These are phyloP conservation scores for Habroteleia sp. DNA, from an alignment of 2,888 invertebrate genomes.

Conservation along the genomic window DNA sequence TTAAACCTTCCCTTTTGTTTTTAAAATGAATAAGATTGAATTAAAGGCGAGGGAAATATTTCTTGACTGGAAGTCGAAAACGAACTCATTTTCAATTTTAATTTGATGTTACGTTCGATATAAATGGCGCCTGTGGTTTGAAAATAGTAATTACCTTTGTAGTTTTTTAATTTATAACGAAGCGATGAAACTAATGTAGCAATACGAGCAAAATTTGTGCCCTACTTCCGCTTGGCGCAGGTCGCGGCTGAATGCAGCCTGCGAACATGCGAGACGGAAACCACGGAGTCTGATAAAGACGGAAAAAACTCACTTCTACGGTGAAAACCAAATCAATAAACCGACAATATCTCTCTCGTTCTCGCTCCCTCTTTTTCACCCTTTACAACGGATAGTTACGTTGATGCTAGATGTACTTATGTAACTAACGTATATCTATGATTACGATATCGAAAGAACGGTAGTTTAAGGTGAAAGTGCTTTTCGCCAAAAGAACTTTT, in stretches of 20 bases:
- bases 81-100: no score
- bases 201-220: conserved; percentile 52
- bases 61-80: no score
- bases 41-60: conserved; percentile 4
- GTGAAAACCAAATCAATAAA: conserved; percentile 78
- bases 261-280: conserved; percentile 51
- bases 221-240: conserved; percentile 58
- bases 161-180: conserved; percentile 43
- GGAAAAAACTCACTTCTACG: conserved; percentile 71
- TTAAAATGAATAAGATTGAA: not conserved
- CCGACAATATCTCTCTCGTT: conserved; percentile 71
- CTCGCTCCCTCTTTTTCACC: conserved; percentile 67
- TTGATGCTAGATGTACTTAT: conserved; percentile 47
- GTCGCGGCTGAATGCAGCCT: conserved; percentile 45
- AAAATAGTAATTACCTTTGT: conserved; percentile 34
- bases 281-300: conserved; percentile 59
- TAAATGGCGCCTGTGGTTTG: conserved; percentile 8
- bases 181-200: conserved; percentile 44
- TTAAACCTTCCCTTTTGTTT: conserved; percentile 4
- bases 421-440: conserved; percentile 37
- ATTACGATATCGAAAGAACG: conserved; percentile 18
- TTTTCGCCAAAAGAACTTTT: conserved; percentile 8
- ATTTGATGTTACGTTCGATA: no score
- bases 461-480: conserved; percentile 36
- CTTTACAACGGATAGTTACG: conserved; percentile 42